These are phyloP conservation scores for Cyclopterus lumpus DNA, from an alignment of 2,797 vertebrate genomes.

Conservation along the genomic window DNA sequence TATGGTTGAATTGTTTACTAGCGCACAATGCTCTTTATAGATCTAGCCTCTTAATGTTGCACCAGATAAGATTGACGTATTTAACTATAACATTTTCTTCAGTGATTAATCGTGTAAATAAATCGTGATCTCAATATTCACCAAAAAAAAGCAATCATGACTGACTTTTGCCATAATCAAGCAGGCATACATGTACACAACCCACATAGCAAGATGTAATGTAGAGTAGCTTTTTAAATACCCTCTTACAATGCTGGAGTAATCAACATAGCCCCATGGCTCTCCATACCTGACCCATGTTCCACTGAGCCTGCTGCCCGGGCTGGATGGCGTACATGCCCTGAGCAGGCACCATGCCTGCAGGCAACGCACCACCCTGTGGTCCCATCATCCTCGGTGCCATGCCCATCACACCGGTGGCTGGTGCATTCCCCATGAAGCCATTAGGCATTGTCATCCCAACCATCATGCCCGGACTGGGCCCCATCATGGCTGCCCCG, in stretches of 20 bases:
- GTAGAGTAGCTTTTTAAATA: too few species aligned
- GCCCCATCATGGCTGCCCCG: slow-evolving; percentile 89
- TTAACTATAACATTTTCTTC: neutral
- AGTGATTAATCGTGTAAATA: neutral
- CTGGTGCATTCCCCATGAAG: slow-evolving; percentile 89
- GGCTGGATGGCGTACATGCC: slow-evolving; percentile 91
- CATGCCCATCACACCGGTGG: slow-evolving; percentile 90
- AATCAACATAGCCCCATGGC: neutral
- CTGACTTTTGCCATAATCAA: neutral
- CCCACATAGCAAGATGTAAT: too few species aligned
- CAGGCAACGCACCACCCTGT: slow-evolving; percentile 86
- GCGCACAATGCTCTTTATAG: neutral
- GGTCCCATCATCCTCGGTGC: slow-evolving; percentile 89
- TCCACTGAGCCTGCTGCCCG: slow-evolving; percentile 90
- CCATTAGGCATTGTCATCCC: slow-evolving; percentile 94
- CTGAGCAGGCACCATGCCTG: slow-evolving; percentile 87
- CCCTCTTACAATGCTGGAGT: neutral
- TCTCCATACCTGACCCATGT: slow-evolving; percentile 89
- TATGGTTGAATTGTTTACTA: neutral
- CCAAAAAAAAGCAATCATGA: neutral
- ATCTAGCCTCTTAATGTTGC: neutral
- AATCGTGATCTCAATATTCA: neutral
- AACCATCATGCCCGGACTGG: slow-evolving; percentile 90
- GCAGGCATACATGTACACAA: neutral
- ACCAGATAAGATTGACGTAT: neutral